These are phyloP conservation scores for Criorhina ranunculi DNA, from an alignment of 2,888 invertebrate species.

Conservation along the genomic window DNA sequence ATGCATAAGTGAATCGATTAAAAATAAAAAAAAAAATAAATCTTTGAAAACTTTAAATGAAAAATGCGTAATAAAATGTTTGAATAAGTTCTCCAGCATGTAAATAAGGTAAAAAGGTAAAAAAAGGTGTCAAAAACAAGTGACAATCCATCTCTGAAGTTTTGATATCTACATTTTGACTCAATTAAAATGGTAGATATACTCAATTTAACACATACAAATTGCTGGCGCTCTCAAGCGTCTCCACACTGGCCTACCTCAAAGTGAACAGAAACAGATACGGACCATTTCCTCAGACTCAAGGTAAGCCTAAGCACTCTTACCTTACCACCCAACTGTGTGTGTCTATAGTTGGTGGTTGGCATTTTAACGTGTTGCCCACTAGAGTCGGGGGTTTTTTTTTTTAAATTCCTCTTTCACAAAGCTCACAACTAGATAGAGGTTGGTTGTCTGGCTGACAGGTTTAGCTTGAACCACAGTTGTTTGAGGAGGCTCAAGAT, in stretches of 20 bases:
- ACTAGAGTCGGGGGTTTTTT: slow-evolving; percentile 23
- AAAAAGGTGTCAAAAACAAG: slow-evolving; percentile 1
- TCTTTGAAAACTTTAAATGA: no score
- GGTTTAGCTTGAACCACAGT: slow-evolving; percentile 63
- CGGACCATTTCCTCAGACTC: slow-evolving; percentile 46
- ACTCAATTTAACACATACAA: slow-evolving; percentile 9
- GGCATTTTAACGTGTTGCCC: slow-evolving; percentile 21
- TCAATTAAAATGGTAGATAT: slow-evolving; percentile 6
- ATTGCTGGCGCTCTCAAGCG: slow-evolving; percentile 4
- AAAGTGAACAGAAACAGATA: slow-evolving; percentile 19
- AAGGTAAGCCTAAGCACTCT: slow-evolving; percentile 24
- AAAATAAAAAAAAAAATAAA: no score
- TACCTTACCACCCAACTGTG: slow-evolving; percentile 41
- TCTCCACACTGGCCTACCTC: slow-evolving; percentile 23
- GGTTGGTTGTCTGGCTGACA: slow-evolving; percentile 39
- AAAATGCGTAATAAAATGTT: slow-evolving; percentile 12
- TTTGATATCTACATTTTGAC: neutral
- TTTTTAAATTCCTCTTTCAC: slow-evolving; percentile 5
- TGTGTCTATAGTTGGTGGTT: slow-evolving; percentile 6
- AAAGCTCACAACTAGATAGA: slow-evolving; percentile 41
- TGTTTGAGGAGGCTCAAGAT: slow-evolving; percentile 66
- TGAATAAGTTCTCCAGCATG: no score
- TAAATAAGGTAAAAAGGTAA: no score
- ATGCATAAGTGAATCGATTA: slow-evolving; percentile 7
- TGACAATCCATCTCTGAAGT: neutral